A percentile compares a stretch with the other conserved stretches of the same genome.
phyloP scores from a whole-genome alignment of 2,888 invertebrate species.

The Dexiosoma caninum region DNA sequence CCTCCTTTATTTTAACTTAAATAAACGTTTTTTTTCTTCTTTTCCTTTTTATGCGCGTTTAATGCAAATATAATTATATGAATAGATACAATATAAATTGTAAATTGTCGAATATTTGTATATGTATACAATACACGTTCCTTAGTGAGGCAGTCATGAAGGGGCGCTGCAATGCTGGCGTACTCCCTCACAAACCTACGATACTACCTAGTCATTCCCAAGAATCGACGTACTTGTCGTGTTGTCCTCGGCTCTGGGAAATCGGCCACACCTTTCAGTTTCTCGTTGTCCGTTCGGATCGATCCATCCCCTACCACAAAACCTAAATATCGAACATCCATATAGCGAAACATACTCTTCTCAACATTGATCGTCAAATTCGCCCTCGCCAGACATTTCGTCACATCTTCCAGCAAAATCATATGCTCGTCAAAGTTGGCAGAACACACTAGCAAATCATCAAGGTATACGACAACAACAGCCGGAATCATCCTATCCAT shows the following conservation, averaged over 20 bases:
- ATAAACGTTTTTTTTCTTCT: no score
- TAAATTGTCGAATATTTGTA: no score
- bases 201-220: conserved; percentile 43
- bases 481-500: conserved; percentile 16
- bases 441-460: conserved; percentile 15
- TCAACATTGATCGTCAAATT: conserved; percentile 38
- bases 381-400: no score
- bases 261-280: no score
- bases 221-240: conserved; percentile 11
- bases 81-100: no score
- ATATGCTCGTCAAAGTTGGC: conserved; percentile 19
- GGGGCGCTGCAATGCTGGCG: neutral
- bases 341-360: no score
- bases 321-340: conserved; percentile 19
- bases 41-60: no score
- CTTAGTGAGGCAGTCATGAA: conserved; percentile 26
- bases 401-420: neutral
- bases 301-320: conserved; percentile 27
- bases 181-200: conserved; percentile 17
- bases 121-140: no score
- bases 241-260: neutral
- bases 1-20: no score
- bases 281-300: neutral
- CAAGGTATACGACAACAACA: neutral
- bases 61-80: no score